phyloP scores from a whole-genome alignment of 2,888 invertebrate genomes.

The Gastrophysa polygoni region DNA sequence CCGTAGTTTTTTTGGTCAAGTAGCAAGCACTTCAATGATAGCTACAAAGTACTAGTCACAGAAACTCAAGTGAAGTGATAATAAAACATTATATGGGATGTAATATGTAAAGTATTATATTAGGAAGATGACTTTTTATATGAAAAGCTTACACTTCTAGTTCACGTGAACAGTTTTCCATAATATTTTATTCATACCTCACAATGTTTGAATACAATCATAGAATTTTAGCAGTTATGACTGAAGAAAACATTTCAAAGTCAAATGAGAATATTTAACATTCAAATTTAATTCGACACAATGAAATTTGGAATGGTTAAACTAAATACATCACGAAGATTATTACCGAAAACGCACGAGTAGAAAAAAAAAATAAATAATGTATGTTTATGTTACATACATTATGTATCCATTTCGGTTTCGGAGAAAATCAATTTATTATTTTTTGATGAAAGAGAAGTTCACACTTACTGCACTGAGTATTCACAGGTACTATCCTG shows the following conservation, averaged over 20 bases:
- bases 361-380: neutral
- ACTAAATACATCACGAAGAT: neutral
- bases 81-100: no score
- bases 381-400: conserved; percentile 13
- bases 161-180: conserved; percentile 33
- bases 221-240: conserved; percentile 31
- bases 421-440: no score
- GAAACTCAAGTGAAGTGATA: no score
- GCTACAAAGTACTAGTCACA: no score
- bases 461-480: conserved; percentile 32
- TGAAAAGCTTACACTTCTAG: conserved; percentile 13
- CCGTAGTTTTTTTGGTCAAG: no score
- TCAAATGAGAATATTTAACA: conserved; percentile 33
- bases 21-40: no score
- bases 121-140: neutral
- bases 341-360: conserved; percentile 6
- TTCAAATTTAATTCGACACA: conserved; percentile 30
- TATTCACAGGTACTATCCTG: conserved; percentile 63
- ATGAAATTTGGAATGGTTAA: conserved; percentile 17
- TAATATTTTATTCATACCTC: conserved; percentile 36
- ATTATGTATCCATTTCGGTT: no score
- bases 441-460: no score
- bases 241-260: conserved; percentile 25
- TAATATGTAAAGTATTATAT: no score
- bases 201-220: conserved; percentile 34